Evolutionary conservation across 2,797 vertebrate genomes (phyloP).

Genomic region (Sphenopsis melanotis): DNA sequence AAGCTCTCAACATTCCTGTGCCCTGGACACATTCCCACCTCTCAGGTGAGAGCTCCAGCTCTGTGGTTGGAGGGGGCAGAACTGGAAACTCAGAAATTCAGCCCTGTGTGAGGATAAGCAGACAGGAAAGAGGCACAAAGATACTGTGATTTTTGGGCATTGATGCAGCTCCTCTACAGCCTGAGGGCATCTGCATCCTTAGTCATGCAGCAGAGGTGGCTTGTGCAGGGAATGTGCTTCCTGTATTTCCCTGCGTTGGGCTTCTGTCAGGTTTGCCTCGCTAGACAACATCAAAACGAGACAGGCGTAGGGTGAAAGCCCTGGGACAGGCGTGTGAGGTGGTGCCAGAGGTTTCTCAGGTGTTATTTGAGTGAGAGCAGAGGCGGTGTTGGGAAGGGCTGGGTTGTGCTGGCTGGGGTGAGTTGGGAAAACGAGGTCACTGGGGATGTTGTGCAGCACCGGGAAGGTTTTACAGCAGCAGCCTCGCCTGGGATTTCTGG

Average conservation of each 20-base stretch:
- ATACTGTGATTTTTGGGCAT: neutral
- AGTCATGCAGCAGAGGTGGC: neutral
- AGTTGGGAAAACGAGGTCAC: neutral
- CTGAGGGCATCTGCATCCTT: neutral
- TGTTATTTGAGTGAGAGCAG: neutral
- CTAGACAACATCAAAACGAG: neutral
- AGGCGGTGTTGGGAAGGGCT: neutral
- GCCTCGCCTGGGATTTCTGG: neutral
- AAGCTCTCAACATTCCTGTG: neutral
- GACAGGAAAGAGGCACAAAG: neutral
- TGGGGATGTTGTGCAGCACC: neutral
- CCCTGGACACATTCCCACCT: neutral
- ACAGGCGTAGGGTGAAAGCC: neutral
- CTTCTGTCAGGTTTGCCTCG: neutral
- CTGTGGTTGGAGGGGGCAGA: fast-evolving
- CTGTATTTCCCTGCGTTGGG: neutral
- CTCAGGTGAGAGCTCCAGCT: neutral
- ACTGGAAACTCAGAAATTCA: neutral
- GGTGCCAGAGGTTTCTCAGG: neutral
- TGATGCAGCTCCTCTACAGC: neutral
- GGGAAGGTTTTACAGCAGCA: neutral
- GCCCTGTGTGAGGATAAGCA: neutral
- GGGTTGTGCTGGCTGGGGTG: neutral
- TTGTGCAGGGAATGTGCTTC: neutral
- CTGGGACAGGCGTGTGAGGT: neutral